These are phyloP conservation scores for Cerastis rubricosa DNA, from an alignment of 2,888 invertebrate species.

Conservation along the genomic window DNA sequence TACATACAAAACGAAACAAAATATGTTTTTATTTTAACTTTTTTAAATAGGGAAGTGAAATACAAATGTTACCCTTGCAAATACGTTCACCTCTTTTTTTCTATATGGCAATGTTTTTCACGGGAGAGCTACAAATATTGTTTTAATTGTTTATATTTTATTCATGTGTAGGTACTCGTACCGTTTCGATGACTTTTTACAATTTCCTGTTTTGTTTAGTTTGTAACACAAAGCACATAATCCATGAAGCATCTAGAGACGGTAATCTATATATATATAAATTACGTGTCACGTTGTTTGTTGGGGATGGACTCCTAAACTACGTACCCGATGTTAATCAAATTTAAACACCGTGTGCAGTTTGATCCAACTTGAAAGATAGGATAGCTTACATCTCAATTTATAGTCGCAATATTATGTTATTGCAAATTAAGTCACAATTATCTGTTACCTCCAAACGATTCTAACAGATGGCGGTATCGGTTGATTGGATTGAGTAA, in stretches of 20 bases:
- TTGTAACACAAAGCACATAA: neutral
- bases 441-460: too few relatives aligned
- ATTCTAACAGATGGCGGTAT: too few relatives aligned
- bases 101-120: conserved; percentile 17
- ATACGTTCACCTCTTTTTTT: conserved; percentile 26
- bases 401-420: too few relatives aligned
- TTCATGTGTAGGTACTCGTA: conserved; percentile 1
- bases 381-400: too few relatives aligned
- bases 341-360: too few relatives aligned
- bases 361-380: too few relatives aligned
- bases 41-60: conserved; percentile 39
- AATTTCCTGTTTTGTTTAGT: conserved; percentile 5
- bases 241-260: neutral
- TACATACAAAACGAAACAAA: conserved; percentile 18
- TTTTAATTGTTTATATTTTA: conserved; percentile 38
- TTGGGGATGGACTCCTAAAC: too few relatives aligned
- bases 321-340: too few relatives aligned
- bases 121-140: conserved; percentile 14
- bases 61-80: conserved; percentile 26
- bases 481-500: too few relatives aligned
- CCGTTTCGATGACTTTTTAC: conserved; percentile 1
- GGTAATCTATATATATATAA: too few relatives aligned
- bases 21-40: conserved; percentile 27
- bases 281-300: too few relatives aligned
- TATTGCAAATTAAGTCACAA: too few relatives aligned